A percentile compares a stretch with the other conserved stretches of the same genome.
phyloP scores from a whole-genome alignment of 2,888 invertebrate genomes.

The Autographa pulchrina region DNA sequence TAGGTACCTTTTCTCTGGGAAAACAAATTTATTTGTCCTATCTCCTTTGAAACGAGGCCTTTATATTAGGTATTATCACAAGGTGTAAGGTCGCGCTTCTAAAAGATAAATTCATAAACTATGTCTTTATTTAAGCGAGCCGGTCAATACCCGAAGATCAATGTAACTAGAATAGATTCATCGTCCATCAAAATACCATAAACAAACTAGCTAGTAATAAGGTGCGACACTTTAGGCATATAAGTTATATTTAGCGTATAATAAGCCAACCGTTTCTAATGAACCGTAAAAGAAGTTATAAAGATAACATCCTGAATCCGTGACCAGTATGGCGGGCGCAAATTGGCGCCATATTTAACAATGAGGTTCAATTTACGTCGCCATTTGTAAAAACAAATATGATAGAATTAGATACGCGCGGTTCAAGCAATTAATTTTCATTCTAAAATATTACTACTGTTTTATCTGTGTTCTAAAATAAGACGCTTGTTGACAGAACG shows the following conservation, averaged over 20 bases:
- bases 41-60: no score
- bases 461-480: no score
- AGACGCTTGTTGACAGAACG: background rate
- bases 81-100: background rate
- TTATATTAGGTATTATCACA: background rate
- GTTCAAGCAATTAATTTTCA: background rate
- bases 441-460: no score
- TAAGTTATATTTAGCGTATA: conserved; percentile 9
- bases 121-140: background rate
- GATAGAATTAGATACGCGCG: background rate
- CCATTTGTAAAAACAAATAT: conserved; percentile 3
- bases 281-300: conserved; percentile 21
- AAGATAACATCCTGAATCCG: conserved; percentile 35
- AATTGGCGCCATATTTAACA: conserved; percentile 33
- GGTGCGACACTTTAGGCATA: conserved; percentile 3
- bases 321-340: conserved; percentile 24
- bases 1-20: no score
- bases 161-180: conserved; percentile 14
- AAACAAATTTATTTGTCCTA: no score
- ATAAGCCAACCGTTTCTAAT: conserved; percentile 21
- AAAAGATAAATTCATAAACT: background rate
- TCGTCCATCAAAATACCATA: conserved; percentile 1
- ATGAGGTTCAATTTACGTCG: background rate
- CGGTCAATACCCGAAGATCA: background rate
- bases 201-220: background rate